Conservation (phyloP, 2,113 vertebrate species). For the Syngnathus floridae region DNA sequence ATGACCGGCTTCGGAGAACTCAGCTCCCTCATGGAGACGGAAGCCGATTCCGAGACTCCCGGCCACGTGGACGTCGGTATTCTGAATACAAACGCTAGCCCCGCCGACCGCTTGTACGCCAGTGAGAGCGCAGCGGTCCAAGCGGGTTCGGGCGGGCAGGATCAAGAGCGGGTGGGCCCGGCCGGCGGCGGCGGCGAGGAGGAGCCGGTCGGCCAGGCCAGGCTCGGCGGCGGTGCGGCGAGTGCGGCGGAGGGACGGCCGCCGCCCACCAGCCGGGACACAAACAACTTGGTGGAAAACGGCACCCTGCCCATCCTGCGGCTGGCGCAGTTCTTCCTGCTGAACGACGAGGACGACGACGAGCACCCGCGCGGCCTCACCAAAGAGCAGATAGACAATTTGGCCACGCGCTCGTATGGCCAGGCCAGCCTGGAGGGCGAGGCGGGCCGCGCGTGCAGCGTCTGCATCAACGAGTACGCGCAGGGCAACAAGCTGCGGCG, state of each 20-base stretch:
- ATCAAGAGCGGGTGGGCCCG: slow-evolving; percentile 44
- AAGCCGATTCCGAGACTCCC: slow-evolving; percentile 77
- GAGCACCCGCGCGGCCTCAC: slow-evolving; percentile 84
- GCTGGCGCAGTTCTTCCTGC: slow-evolving; percentile 87
- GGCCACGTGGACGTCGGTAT: slow-evolving; percentile 42
- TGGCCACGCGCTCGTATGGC: slow-evolving; percentile 86
- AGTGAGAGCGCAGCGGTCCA: slow-evolving; percentile 38
- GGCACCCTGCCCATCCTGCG: slow-evolving; percentile 85
- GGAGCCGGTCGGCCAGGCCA: slow-evolving; percentile 53
- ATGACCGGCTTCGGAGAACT: slow-evolving; percentile 92
- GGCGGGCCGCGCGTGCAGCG: slow-evolving; percentile 82
- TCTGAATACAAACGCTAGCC: slow-evolving; percentile 25
- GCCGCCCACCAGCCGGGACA: slow-evolving; percentile 67
- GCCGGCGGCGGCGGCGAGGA: slow-evolving; percentile 46
- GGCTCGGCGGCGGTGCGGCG: slow-evolving; percentile 49
- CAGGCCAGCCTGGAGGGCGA: slow-evolving; percentile 78
- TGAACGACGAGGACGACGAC: slow-evolving; percentile 82
- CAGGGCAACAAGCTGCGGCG: slow-evolving; percentile 90
- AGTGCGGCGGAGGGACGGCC: slow-evolving; percentile 51
- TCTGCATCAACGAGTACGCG: slow-evolving; percentile 92
- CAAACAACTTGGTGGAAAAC: slow-evolving; percentile 81
- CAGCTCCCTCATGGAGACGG: slow-evolving; percentile 88
- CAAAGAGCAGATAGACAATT: slow-evolving; percentile 98
- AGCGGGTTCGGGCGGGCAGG: slow-evolving; percentile 31
- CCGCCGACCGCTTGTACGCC: slow-evolving; percentile 42